Percentiles rank a stretch among this genome's conserved stretches.
These are phyloP conservation scores for Dynastes maya DNA, from an alignment of 2,888 invertebrate genomes.

Conservation along the genomic window DNA sequence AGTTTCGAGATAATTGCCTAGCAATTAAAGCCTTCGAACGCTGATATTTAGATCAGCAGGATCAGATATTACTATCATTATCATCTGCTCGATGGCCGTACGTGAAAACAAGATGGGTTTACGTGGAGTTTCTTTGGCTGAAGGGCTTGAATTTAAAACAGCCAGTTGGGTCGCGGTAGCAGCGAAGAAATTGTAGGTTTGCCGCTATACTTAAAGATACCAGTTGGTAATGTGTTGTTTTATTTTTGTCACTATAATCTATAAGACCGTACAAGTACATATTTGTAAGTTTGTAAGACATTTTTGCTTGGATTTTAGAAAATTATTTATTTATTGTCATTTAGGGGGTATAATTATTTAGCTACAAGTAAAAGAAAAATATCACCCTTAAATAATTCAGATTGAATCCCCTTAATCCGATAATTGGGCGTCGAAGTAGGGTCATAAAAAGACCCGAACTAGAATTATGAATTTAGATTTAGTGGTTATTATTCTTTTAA, in stretches of 20 bases:
- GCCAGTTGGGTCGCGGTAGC: constrained; percentile 19
- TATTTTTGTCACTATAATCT: constrained; percentile 10
- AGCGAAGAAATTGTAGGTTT: constrained; percentile 34
- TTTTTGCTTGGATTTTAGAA: too few species aligned
- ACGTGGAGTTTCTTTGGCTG: constrained; percentile 16
- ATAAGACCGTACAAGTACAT: too few species aligned
- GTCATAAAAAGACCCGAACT: too few species aligned
- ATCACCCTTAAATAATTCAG: too few species aligned
- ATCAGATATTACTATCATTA: constrained; percentile 20
- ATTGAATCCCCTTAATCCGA: too few species aligned
- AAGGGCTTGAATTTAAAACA: constrained; percentile 35
- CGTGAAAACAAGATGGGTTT: not conserved
- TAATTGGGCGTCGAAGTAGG: too few species aligned
- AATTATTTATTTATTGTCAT: too few species aligned
- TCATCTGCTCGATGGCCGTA: not conserved
- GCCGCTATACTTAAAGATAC: not conserved
- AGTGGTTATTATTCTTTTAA: too few species aligned
- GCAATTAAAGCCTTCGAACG: constrained; percentile 33
- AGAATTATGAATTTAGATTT: too few species aligned
- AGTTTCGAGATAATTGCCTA: constrained; percentile 25
- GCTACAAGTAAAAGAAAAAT: too few species aligned
- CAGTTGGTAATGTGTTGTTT: not conserved
- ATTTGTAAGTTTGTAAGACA: too few species aligned
- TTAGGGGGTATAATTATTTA: too few species aligned
- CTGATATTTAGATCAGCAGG: constrained; percentile 37